Base-by-base conservation (phyloP, 1,140 invertebrate genomes). In the Calephelis nemesis region DNA sequence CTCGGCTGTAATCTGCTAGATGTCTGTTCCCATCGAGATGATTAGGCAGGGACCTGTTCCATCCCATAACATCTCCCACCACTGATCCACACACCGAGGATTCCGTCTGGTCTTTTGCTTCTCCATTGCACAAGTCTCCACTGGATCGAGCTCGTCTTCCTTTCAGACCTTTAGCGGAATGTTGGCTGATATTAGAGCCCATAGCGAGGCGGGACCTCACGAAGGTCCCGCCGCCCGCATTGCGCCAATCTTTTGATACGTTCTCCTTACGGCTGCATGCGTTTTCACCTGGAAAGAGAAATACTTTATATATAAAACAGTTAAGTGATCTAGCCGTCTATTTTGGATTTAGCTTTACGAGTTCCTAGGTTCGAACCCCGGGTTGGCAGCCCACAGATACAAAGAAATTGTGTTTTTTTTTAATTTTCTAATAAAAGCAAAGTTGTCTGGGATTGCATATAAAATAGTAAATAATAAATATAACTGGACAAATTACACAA, bases 121-220 rank as follows among this genome's bases (percentile, higher is more conserved):
- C 95, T 69, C 95, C 95, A 90, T 95, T 95, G 90, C 76, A 95
- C 83, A 83, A 93, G 91, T 83, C 94, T 82, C 95, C 95, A 70
- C 94, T 95, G 45, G 95, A 96, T 69, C 95, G 94, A 5, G 95
- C 95, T 62, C 95, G 92, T 10, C 95, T 93, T 48, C 95, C 95
- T 13, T 81, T 95, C 90, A 76, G 93, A 92, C 76, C 95, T 85
- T 96, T 96, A 68, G 93, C 93, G 71, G 93, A 95, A 81, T 95
- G 94, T 48, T 95, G 93, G 85, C 95, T 95, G 68, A 96, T 92
- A 89, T 96, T 96, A 40, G 95, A 95, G 73, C 95, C 95, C 95
- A 96, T 96, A 69, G 83, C 80, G 70, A 79, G 85, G 88, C 83
- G 85, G 84, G 85, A 87, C 86, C 88, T 87, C 77, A 88, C 64